phyloP scores from a whole-genome alignment of 2,888 invertebrate genomes.

The Rhagium mordax region DNA sequence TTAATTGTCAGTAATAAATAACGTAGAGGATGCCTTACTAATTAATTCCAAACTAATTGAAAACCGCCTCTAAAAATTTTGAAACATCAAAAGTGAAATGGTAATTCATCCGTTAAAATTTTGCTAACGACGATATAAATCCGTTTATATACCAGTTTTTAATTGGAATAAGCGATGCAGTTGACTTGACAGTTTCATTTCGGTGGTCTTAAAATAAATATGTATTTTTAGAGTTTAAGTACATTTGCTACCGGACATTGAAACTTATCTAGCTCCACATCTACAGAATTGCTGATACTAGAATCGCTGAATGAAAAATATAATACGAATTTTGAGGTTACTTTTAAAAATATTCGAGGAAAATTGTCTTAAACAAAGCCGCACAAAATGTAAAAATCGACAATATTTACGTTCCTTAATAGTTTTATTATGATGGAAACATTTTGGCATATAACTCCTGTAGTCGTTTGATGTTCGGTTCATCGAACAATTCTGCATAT shows the following conservation, averaged over 20 bases:
- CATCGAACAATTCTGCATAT: too few relatives aligned
- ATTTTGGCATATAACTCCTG: too few relatives aligned
- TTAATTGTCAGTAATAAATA: neutral
- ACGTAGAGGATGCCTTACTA: neutral
- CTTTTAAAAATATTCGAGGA: too few relatives aligned
- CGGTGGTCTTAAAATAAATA: conserved; percentile 40
- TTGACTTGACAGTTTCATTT: conserved; percentile 34
- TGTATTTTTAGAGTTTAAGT: conserved; percentile 36
- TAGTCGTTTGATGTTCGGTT: too few relatives aligned
- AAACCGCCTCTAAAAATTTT: neutral
- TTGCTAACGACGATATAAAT: conserved; percentile 3
- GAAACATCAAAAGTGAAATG: neutral
- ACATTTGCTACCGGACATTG: conserved; percentile 16
- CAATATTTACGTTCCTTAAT: too few relatives aligned
- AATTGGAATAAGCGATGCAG: conserved; percentile 37
- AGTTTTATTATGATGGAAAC: too few relatives aligned
- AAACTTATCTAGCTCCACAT: conserved; percentile 3
- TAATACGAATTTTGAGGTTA: too few relatives aligned
- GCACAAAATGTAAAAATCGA: too few relatives aligned
- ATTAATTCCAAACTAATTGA: neutral
- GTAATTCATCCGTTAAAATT: conserved; percentile 15
- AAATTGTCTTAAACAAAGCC: too few relatives aligned
- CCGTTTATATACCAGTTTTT: conserved; percentile 35
- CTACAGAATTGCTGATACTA: neutral
- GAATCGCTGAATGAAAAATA: neutral